These are phyloP conservation scores for Pagetopsis macropterus DNA, from an alignment of 2,797 vertebrate species.

Conservation along the genomic window DNA sequence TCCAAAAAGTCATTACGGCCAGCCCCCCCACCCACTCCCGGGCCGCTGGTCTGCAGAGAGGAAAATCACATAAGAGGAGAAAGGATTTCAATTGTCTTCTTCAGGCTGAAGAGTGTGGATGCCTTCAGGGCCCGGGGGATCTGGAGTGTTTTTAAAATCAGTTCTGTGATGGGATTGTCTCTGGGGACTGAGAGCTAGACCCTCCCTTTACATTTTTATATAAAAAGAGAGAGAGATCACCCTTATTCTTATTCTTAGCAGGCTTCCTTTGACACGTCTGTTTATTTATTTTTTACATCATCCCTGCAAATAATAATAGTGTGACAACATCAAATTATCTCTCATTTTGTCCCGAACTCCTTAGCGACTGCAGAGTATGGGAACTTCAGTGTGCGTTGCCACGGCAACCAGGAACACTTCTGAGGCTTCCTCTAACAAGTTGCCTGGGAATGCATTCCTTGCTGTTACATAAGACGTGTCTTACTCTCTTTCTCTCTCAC, in stretches of 20 bases:
- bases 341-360: conserved; percentile 51
- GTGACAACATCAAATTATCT: conserved; percentile 48
- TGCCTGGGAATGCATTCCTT: conserved; percentile 74
- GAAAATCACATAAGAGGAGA: conserved; percentile 66
- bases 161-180: conserved; percentile 50
- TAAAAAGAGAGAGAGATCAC: too few relatives aligned
- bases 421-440: conserved; percentile 76
- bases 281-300: conserved; percentile 23
- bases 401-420: conserved; percentile 72
- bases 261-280: not conserved
- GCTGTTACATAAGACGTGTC: conserved; percentile 76
- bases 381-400: conserved; percentile 70
- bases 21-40: conserved; percentile 33
- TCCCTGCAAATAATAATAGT: conserved; percentile 41
- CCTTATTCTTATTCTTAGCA: not conserved
- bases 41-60: conserved; percentile 59
- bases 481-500: conserved; percentile 46
- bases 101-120: conserved; percentile 42
- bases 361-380: conserved; percentile 48
- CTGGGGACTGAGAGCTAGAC: conserved; percentile 9
- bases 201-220: too few relatives aligned
- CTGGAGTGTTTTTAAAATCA: conserved; percentile 57
- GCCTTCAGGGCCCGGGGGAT: conserved; percentile 31
- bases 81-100: conserved; percentile 69
- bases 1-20: conserved; percentile 65